Conservation (phyloP, 2,113 vertebrate genomes). For the Lanius ludovicianus region DNA sequence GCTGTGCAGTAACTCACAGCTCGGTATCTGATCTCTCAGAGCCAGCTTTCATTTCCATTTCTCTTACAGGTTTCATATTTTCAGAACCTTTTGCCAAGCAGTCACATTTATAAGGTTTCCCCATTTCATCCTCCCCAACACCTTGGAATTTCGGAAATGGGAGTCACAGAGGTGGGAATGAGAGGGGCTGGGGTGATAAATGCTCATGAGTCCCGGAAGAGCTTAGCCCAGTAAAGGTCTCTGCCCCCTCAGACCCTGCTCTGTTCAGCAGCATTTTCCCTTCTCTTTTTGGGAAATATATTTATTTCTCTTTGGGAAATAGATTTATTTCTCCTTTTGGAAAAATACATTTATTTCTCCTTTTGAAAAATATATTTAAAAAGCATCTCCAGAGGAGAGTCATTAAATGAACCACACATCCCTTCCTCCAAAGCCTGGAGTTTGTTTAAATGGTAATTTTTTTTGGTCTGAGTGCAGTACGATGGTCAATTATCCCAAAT, state of each 20-base stretch:
- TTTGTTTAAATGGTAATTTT: neutral
- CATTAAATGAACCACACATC: neutral
- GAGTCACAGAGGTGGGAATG: neutral
- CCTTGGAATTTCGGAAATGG: fast-evolving
- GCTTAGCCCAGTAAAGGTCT: neutral
- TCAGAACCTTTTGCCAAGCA: no score
- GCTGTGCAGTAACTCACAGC: no score
- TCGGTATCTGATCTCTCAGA: no score
- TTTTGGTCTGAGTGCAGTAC: neutral
- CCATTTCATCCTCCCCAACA: no score
- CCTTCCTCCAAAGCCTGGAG: neutral
- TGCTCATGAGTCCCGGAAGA: fast-evolving
- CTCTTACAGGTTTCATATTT: no score
- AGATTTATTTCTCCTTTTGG: neutral
- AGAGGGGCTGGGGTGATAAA: fast-evolving
- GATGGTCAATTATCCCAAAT: neutral
- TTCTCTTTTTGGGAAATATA: neutral
- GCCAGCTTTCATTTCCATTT: no score
- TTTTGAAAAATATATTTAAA: no score
- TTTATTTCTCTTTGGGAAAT: neutral
- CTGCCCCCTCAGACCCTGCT: neutral
- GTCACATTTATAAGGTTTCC: no score
- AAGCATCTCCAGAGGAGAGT: neutral
- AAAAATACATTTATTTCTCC: neutral
- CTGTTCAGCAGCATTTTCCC: neutral